Percentiles rank a stretch among this genome's conserved stretches.
Conservation (phyloP, 2,888 invertebrate species). For the Hyposoter didymator region DNA sequence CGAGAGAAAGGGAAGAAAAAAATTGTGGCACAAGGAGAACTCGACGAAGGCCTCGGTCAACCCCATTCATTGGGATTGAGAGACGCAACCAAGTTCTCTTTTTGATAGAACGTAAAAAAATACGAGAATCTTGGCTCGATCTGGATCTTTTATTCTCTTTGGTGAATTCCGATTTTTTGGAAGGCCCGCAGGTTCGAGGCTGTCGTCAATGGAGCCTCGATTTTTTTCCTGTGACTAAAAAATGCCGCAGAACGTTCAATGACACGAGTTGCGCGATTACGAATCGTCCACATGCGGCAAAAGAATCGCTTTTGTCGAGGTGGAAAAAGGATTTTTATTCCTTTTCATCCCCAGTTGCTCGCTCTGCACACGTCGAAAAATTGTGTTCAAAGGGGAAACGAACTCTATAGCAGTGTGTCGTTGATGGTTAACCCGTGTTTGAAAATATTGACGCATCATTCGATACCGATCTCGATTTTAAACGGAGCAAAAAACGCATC, state of each 20-base stretch:
- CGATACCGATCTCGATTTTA: conserved; percentile 76
- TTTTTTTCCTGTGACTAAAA: conserved; percentile 28
- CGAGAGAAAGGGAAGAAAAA: conserved; percentile 31
- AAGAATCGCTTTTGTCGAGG: conserved; percentile 71
- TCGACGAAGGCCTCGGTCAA: conserved; percentile 61
- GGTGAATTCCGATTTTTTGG: conserved; percentile 75
- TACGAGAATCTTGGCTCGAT: conserved; percentile 66
- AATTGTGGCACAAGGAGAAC: conserved; percentile 62
- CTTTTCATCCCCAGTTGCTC: conserved; percentile 44
- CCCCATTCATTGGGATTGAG: conserved; percentile 70
- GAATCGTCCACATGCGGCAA: conserved; percentile 17
- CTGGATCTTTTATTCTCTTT: conserved; percentile 66
- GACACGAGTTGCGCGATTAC: conserved; percentile 72
- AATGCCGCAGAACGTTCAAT: conserved; percentile 64
- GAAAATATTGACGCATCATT: conserved; percentile 77
- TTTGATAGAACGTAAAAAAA: conserved; percentile 67
- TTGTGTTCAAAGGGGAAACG: conserved; percentile 68
- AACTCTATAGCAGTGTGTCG: background rate
- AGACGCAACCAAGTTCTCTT: conserved; percentile 73
- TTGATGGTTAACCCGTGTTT: conserved; percentile 73
- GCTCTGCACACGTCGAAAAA: conserved; percentile 43
- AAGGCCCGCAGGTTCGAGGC: conserved; percentile 22
- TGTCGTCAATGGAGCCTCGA: conserved; percentile 68
- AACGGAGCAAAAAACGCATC: conserved; percentile 59
- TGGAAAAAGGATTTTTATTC: conserved; percentile 73